phyloP scores from a whole-genome alignment of 1,140 invertebrate species.

The Bicyclus anynana region DNA sequence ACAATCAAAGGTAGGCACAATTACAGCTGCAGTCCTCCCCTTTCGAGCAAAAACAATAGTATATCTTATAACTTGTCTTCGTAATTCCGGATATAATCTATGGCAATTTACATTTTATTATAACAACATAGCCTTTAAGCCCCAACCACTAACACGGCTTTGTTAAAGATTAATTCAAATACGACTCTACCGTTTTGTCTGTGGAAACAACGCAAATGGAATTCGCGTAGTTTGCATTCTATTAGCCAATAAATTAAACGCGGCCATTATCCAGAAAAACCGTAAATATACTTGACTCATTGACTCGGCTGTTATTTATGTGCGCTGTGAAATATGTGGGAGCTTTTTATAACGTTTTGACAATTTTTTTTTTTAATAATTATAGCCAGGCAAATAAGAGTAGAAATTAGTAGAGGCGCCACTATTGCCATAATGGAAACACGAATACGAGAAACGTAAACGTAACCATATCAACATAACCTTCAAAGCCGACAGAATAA shows the following conservation, averaged over 20 bases:
- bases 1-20: too few species aligned
- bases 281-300: constrained; percentile 7
- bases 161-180: constrained; percentile 46
- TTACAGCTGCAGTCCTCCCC: too few species aligned
- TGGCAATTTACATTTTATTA: constrained; percentile 72
- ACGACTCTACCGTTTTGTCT: constrained; percentile 23
- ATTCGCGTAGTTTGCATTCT: constrained; percentile 16
- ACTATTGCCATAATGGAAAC: too few species aligned
- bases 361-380: too few species aligned
- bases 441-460: too few species aligned
- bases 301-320: background rate
- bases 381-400: too few species aligned
- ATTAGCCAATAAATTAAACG: constrained; percentile 12
- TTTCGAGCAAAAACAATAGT: too few species aligned
- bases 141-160: constrained; percentile 55
- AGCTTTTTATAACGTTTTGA: background rate
- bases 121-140: constrained; percentile 54
- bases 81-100: constrained; percentile 55
- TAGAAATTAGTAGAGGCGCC: too few species aligned
- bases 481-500: too few species aligned
- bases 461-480: too few species aligned
- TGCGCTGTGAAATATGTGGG: constrained; percentile 1
- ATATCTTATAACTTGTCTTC: too few species aligned
- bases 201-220: constrained; percentile 21
- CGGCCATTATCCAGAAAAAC: constrained; percentile 3